A percentile compares a stretch with the other conserved stretches of the same genome.
Evolutionary conservation across 2,113 vertebrate species (phyloP).

Genomic region (Syrmaticus mikado): DNA sequence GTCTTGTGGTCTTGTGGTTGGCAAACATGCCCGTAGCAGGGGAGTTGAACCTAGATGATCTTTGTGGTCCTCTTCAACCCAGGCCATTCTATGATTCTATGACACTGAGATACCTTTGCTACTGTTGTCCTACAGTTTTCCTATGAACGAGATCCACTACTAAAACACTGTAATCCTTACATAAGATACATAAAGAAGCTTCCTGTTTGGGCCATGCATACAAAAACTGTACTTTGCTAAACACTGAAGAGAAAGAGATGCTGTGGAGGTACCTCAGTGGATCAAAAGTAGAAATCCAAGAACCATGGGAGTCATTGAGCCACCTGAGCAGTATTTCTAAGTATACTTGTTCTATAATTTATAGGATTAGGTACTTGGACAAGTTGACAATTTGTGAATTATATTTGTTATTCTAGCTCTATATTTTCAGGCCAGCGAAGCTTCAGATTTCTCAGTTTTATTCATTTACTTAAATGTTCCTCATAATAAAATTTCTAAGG

Average conservation of each 20-base stretch:
- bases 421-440: not conserved
- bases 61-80: too few relatives aligned
- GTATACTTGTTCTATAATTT: not conserved
- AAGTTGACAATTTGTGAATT: not conserved
- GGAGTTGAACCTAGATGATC: too few relatives aligned
- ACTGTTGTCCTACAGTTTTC: not conserved
- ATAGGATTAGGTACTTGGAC: fast-evolving
- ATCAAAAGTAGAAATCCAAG: not conserved
- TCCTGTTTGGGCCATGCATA: not conserved
- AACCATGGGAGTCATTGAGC: not conserved
- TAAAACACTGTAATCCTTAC: not conserved
- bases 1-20: too few relatives aligned
- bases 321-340: not conserved
- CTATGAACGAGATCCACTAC: not conserved
- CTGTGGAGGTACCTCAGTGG: not conserved
- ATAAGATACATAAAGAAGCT: not conserved
- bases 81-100: too few relatives aligned
- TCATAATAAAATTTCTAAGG: not conserved
- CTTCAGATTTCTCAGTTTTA: not conserved
- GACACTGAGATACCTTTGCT: too few relatives aligned
- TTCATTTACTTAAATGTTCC: not conserved
- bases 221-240: not conserved
- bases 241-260: not conserved
- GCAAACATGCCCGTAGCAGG: too few relatives aligned
- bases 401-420: fast-evolving